These are phyloP conservation scores for Phalacrocorax brasilianus DNA, from an alignment of 2,113 vertebrate species.

Conservation along the genomic window DNA sequence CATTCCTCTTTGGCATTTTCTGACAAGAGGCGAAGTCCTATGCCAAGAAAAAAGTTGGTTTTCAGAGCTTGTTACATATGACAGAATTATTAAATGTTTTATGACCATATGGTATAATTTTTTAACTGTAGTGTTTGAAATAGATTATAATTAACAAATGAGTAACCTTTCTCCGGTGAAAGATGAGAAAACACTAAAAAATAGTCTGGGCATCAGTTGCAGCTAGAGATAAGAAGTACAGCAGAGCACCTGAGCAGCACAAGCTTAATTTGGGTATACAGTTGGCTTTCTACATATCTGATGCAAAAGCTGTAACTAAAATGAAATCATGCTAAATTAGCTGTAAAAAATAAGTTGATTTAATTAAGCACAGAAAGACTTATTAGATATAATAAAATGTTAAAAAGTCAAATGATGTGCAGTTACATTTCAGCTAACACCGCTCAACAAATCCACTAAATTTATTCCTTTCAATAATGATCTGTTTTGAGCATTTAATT, in stretches of 20 bases:
- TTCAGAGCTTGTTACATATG: slow-evolving; percentile 7
- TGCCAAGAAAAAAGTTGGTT: slow-evolving; percentile 48
- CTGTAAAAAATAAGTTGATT: slow-evolving; percentile 85
- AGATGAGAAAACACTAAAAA: background rate
- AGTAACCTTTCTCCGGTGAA: slow-evolving; percentile 3
- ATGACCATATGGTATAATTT: slow-evolving; percentile 17
- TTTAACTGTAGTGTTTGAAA: slow-evolving; percentile 12
- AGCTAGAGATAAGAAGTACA: slow-evolving; percentile 18
- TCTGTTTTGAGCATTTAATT: slow-evolving; percentile 85
- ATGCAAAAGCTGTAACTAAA: slow-evolving; percentile 75
- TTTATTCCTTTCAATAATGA: slow-evolving; percentile 85
- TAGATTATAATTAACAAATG: background rate
- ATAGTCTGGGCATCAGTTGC: background rate
- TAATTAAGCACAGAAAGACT: slow-evolving; percentile 84
- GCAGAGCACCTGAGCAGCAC: slow-evolving; percentile 54
- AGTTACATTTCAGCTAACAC: slow-evolving; percentile 81
- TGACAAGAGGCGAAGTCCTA: background rate
- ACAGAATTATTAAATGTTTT: slow-evolving; percentile 24
- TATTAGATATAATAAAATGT: slow-evolving; percentile 85
- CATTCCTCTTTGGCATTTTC: slow-evolving; percentile 35
- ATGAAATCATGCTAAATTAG: slow-evolving; percentile 83
- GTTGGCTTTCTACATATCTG: slow-evolving; percentile 70
- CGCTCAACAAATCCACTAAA: slow-evolving; percentile 78
- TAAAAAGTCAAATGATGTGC: slow-evolving; percentile 85
- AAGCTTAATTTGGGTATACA: slow-evolving; percentile 57